A percentile compares a stretch with the other conserved stretches of the same genome.
Evolutionary conservation across 2,113 vertebrate species (phyloP).

Genomic region (Anguilla rostrata): DNA sequence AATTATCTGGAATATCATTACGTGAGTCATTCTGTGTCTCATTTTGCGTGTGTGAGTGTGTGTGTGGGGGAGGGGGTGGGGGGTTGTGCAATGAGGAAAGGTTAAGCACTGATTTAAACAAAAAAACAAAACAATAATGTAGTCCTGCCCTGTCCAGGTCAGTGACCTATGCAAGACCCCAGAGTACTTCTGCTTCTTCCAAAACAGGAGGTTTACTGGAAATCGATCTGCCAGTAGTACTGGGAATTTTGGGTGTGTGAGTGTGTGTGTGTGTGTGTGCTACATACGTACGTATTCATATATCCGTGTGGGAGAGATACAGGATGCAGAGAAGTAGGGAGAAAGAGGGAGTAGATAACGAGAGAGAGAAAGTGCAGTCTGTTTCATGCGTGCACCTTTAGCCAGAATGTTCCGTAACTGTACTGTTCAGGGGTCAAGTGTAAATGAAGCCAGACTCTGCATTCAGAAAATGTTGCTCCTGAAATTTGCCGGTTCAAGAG

Average conservation of each 20-base stretch:
- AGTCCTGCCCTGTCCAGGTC: constrained; percentile 28
- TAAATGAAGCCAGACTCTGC: no score
- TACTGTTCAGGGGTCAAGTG: no score
- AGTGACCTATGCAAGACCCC: constrained; percentile 31
- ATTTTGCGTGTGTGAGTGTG: background rate
- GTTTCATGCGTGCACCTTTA: no score
- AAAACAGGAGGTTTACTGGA: background rate
- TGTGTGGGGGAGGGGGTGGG: background rate
- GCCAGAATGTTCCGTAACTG: no score
- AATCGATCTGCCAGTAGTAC: background rate
- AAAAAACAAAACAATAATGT: constrained; percentile 26
- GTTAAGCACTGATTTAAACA: constrained; percentile 37
- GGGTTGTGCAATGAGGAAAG: constrained; percentile 33
- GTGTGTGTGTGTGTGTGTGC: no score
- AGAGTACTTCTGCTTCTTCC: background rate
- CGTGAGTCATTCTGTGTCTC: background rate
- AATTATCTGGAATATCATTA: constrained; percentile 1
- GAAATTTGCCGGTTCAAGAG: no score
- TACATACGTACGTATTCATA: no score
- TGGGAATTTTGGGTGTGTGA: background rate
- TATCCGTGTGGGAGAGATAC: no score
- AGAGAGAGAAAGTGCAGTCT: background rate
- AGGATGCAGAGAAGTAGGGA: no score
- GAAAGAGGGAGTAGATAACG: background rate
- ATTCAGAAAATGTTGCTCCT: no score